A percentile compares a stretch with the other conserved stretches of the same genome.
Evolutionary conservation across 1,140 invertebrate species (phyloP).

Genomic region (Latrodectus geometricus): DNA sequence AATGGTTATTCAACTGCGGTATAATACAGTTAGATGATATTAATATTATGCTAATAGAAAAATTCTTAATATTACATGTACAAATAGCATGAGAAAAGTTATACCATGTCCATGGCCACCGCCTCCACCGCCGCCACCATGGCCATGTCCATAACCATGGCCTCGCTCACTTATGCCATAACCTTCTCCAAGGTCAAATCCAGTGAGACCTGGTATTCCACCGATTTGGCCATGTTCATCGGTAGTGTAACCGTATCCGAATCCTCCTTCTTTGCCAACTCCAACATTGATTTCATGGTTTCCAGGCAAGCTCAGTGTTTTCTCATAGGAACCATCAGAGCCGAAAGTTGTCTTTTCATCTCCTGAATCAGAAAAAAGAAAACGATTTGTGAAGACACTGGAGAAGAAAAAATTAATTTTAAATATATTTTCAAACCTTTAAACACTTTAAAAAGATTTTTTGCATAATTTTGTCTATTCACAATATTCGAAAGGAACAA

Average conservation of each 20-base stretch:
- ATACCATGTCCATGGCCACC: constrained; percentile 5
- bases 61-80: too few species aligned
- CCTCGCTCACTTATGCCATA: constrained; percentile 17
- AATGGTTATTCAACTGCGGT: too few species aligned
- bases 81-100: too few species aligned
- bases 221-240: constrained; percentile 45
- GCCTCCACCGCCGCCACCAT: neutral
- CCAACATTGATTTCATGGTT: constrained; percentile 31
- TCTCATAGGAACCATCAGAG: constrained; percentile 1
- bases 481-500: too few species aligned
- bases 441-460: too few species aligned
- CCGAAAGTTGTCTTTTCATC: neutral
- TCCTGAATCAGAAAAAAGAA: neutral
- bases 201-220: neutral
- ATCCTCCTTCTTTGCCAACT: constrained; percentile 33
- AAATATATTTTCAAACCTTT: too few species aligned
- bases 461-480: too few species aligned
- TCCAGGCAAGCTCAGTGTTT: constrained; percentile 30
- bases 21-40: too few species aligned
- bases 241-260: constrained; percentile 42
- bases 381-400: neutral
- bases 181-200: constrained; percentile 20
- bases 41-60: too few species aligned
- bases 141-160: constrained; percentile 25
- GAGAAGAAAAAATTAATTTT: too few species aligned